phyloP scores from a whole-genome alignment of 2,888 invertebrate genomes.

The Himalopsyche tibetana region DNA sequence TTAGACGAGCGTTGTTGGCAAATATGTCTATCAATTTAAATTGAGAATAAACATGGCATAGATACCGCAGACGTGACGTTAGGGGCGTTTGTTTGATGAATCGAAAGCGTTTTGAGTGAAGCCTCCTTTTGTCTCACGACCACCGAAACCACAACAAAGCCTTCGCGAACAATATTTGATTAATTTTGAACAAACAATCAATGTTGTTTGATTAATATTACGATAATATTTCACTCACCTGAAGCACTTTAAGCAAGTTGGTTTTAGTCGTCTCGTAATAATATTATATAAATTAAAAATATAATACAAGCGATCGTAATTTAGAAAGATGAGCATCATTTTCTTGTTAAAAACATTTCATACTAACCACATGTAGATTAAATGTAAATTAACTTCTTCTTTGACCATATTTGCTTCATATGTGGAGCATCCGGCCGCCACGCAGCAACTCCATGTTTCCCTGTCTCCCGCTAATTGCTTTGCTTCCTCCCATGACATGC shows the following conservation, averaged over 20 bases:
- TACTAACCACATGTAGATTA: too few relatives aligned
- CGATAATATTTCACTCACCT: neutral
- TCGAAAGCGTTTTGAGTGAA: conserved; percentile 4
- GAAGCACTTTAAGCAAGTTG: neutral
- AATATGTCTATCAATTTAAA: conserved; percentile 20
- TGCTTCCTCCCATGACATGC: too few relatives aligned
- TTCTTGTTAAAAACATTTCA: too few relatives aligned
- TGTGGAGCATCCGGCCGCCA: too few relatives aligned
- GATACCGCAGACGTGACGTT: conserved; percentile 19
- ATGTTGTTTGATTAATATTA: conserved; percentile 30
- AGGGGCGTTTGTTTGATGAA: conserved; percentile 4
- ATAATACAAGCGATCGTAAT: too few relatives aligned
- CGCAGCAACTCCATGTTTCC: too few relatives aligned
- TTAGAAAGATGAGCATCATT: too few relatives aligned
- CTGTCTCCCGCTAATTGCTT: too few relatives aligned
- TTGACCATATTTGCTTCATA: too few relatives aligned
- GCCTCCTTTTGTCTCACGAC: conserved; percentile 16
- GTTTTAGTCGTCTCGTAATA: neutral
- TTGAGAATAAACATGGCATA: conserved; percentile 16
- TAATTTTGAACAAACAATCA: conserved; percentile 13
- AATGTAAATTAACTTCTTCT: too few relatives aligned
- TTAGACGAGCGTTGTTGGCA: neutral
- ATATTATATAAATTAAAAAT: too few relatives aligned
- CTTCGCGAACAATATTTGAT: conserved; percentile 26
- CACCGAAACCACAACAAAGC: conserved; percentile 23